phyloP scores from a whole-genome alignment of 2,888 invertebrate genomes.

The Zygaena filipendulae region DNA sequence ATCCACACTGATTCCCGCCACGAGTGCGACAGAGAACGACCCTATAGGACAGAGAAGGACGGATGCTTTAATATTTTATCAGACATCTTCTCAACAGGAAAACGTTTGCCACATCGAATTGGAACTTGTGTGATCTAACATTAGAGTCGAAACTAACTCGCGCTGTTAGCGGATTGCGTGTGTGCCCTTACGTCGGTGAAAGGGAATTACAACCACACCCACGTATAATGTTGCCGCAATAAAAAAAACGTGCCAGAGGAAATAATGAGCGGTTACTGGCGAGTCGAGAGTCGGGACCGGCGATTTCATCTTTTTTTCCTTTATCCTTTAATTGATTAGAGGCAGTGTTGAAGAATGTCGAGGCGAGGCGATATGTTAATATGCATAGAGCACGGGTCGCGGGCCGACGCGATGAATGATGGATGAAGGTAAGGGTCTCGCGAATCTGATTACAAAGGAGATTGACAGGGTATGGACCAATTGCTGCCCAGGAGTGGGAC shows the following conservation, averaged over 20 bases:
- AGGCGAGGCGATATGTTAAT: slow-evolving; percentile 20
- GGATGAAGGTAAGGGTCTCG: slow-evolving; percentile 41
- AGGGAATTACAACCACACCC: slow-evolving; percentile 70
- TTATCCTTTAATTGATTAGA: slow-evolving; percentile 59
- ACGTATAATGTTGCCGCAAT: slow-evolving; percentile 68
- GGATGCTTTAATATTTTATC: slow-evolving; percentile 63
- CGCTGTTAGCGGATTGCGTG: slow-evolving; percentile 42
- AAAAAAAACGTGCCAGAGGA: slow-evolving; percentile 68
- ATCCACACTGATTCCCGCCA: slow-evolving; percentile 40
- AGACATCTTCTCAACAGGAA: slow-evolving; percentile 56
- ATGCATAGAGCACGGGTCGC: slow-evolving; percentile 17
- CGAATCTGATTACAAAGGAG: slow-evolving; percentile 56
- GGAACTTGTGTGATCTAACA: neutral
- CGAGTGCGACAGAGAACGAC: slow-evolving; percentile 40
- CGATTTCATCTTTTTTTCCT: slow-evolving; percentile 49
- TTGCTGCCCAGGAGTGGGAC: no score
- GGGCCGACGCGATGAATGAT: slow-evolving; percentile 44
- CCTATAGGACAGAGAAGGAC: slow-evolving; percentile 50
- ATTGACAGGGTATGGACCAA: no score
- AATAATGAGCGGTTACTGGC: slow-evolving; percentile 68
- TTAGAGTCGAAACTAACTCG: slow-evolving; percentile 27
- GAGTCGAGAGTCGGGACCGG: slow-evolving; percentile 41
- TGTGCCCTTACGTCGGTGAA: slow-evolving; percentile 69
- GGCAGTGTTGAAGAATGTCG: slow-evolving; percentile 32
- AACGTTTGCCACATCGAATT: slow-evolving; percentile 19